A percentile compares a stretch with the other conserved stretches of the same genome.
These are phyloP conservation scores for Pachypeltis micranthus DNA, from an alignment of 1,140 invertebrate genomes.

Conservation along the genomic window DNA sequence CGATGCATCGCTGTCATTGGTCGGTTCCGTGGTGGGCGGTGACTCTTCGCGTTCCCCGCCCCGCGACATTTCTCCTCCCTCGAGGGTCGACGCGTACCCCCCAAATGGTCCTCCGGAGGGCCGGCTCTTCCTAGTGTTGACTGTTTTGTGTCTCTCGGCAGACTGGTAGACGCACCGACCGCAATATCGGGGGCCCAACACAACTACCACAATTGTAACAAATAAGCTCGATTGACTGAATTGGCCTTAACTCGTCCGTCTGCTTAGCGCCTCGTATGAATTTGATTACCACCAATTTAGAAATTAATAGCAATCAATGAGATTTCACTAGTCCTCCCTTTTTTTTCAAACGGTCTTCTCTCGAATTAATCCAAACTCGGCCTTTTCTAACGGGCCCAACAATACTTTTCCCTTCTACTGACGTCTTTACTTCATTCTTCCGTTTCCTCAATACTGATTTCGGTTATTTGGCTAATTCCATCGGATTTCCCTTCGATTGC, in stretches of 20 bases:
- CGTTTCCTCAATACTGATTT: too few species aligned
- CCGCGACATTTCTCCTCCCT: not conserved
- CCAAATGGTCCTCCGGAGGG: not conserved
- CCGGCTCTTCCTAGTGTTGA: not conserved
- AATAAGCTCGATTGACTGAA: slow-evolving; percentile 23
- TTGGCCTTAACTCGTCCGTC: slow-evolving; percentile 22
- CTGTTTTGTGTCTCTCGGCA: slow-evolving; percentile 16
- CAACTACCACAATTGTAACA: slow-evolving; percentile 19
- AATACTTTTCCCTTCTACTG: too few species aligned
- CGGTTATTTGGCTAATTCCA: too few species aligned
- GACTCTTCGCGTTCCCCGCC: not conserved
- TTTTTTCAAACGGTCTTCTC: not conserved
- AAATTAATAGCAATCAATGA: slow-evolving; percentile 24
- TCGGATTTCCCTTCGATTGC: too few species aligned
- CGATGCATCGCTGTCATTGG: not conserved
- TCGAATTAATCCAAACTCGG: slow-evolving; percentile 5
- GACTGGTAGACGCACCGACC: slow-evolving; percentile 5
- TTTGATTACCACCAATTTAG: slow-evolving; percentile 23
- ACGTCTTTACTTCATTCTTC: too few species aligned
- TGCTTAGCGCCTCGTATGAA: slow-evolving; percentile 23
- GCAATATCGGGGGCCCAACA: not conserved
- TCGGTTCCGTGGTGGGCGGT: too few species aligned
- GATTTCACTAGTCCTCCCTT: slow-evolving; percentile 1
- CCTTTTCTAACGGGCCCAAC: slow-evolving; percentile 13
- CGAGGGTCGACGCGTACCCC: not conserved